phyloP scores from a whole-genome alignment of 2,113 vertebrate species.

The Neofelis nebulosa region DNA sequence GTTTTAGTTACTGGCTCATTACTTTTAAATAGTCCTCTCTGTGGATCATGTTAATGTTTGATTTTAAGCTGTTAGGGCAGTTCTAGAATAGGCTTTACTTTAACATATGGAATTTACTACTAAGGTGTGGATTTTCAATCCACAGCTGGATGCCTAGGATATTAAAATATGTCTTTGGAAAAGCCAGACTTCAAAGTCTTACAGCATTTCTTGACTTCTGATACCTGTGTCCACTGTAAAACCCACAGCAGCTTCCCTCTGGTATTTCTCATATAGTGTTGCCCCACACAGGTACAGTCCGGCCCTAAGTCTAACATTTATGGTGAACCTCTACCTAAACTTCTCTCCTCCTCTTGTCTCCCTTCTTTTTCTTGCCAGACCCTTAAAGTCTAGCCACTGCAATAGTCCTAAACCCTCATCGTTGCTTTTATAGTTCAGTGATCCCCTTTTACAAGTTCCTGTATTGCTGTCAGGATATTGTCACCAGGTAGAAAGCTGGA shows the following conservation, averaged over 20 bases:
- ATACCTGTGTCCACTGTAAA: neutral
- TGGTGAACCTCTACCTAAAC: neutral
- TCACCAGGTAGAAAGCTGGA: neutral
- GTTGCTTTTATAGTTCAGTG: neutral
- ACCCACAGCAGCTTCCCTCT: neutral
- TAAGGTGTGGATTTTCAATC: neutral
- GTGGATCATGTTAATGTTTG: neutral
- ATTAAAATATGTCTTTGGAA: neutral
- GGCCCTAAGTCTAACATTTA: neutral
- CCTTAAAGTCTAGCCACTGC: neutral
- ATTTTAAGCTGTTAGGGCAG: neutral
- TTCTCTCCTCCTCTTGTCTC: neutral
- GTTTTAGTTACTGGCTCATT: neutral
- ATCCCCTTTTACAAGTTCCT: neutral
- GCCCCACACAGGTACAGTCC: neutral
- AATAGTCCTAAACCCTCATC: neutral
- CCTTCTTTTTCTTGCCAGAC: neutral
- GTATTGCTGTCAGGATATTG: neutral
- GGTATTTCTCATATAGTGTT: neutral
- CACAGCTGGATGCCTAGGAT: neutral
- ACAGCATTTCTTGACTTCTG: neutral
- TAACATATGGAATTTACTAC: neutral
- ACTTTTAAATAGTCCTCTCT: neutral
- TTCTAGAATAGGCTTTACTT: neutral
- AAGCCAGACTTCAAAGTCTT: neutral